Evolutionary conservation across 1,140 invertebrate genomes (phyloP).

Genomic region (Rhizoglyphus robini): DNA sequence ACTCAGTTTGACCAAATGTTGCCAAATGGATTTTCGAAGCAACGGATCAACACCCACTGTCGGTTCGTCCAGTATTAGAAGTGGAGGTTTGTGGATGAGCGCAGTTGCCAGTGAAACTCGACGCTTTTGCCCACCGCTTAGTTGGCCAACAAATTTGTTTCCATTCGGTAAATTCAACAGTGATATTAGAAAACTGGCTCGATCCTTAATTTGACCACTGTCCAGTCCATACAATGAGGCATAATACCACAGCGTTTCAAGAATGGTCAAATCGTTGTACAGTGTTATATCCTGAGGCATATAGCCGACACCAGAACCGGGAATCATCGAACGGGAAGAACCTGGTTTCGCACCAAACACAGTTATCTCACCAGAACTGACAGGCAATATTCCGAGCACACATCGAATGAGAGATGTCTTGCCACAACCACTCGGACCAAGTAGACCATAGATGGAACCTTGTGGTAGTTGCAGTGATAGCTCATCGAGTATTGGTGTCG

Average conservation of each 20-base stretch:
- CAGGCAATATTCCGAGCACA: slow-evolving; percentile 25
- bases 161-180: too few species aligned
- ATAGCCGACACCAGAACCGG: slow-evolving; percentile 63
- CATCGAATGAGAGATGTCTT: slow-evolving; percentile 37
- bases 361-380: slow-evolving; percentile 14
- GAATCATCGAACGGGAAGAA: slow-evolving; percentile 55
- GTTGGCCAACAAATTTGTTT: slow-evolving; percentile 29
- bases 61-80: slow-evolving; percentile 34
- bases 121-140: slow-evolving; percentile 78
- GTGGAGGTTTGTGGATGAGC: slow-evolving; percentile 42
- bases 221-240: slow-evolving; percentile 63
- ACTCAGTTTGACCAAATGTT: slow-evolving; percentile 11
- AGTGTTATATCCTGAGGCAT: slow-evolving; percentile 49
- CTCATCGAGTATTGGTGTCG: slow-evolving; percentile 20
- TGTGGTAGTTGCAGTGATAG: slow-evolving; percentile 19
- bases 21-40: slow-evolving; percentile 27
- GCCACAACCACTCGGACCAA: slow-evolving; percentile 47
- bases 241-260: slow-evolving; percentile 88
- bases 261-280: slow-evolving; percentile 83
- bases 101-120: slow-evolving; percentile 81
- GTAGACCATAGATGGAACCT: slow-evolving; percentile 37
- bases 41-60: slow-evolving; percentile 39
- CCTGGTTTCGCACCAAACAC: slow-evolving; percentile 50
- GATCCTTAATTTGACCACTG: too few species aligned
- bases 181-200: too few species aligned